phyloP scores from a whole-genome alignment of 1,140 invertebrate genomes.

The Trichonephila clavata region DNA sequence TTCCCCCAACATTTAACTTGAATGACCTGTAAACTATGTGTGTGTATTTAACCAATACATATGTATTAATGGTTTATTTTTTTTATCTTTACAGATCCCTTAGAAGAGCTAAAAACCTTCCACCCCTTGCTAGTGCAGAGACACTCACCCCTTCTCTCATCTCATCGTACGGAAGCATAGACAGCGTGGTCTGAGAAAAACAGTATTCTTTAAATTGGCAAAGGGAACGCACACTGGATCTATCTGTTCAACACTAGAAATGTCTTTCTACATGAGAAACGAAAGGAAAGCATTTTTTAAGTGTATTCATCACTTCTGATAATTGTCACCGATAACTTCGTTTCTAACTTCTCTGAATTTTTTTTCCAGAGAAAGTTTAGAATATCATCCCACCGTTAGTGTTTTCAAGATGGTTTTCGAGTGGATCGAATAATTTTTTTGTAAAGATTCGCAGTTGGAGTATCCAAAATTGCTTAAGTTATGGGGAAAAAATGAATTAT shows the following conservation, averaged over 20 bases:
- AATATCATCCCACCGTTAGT: conserved; percentile 23
- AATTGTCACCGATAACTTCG: not conserved
- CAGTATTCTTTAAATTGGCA: not conserved
- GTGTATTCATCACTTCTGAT: not conserved
- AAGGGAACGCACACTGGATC: not conserved
- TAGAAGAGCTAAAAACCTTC: conserved; percentile 60
- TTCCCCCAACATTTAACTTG: no score
- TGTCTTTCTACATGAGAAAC: not conserved
- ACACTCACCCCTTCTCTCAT: conserved; percentile 68
- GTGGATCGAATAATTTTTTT: no score
- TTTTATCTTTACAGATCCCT: conserved; percentile 40
- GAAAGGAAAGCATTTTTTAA: conserved; percentile 2
- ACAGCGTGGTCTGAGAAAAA: conserved; percentile 69
- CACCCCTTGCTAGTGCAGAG: conserved; percentile 69
- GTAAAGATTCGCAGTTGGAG: no score
- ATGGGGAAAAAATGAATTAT: no score
- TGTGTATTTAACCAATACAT: not conserved
- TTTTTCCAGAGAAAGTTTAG: conserved; percentile 13
- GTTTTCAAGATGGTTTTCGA: not conserved
- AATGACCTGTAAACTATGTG: no score
- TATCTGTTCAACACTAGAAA: not conserved
- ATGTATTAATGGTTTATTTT: not conserved
- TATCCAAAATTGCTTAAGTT: no score
- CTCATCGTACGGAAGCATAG: conserved; percentile 66
- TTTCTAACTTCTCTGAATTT: conserved; percentile 28